Base-by-base conservation (phyloP, 2,797 vertebrate genomes). In the Sebastes umbrosus region DNA sequence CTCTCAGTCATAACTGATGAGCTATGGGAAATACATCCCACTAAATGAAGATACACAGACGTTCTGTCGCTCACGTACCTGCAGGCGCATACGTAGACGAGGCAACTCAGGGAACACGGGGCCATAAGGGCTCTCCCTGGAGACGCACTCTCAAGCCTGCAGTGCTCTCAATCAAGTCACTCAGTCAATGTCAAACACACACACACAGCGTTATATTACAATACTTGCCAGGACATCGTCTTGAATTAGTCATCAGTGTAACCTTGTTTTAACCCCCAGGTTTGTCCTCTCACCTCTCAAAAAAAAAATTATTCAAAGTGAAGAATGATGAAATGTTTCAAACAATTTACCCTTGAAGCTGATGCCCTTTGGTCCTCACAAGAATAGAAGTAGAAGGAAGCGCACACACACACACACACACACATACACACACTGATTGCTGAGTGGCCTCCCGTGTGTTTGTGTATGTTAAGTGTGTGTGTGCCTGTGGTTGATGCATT, bases 1-100 rank as follows among this genome's bases (percentile, higher is more conserved):
- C 71, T 74, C 74, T 86, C 70, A 85, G 83, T 91, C 83, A 87
- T 91, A 88, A 89, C 88, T 80, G 84, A 88, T 90, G 84, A 83
- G 84, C 81, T 82, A 80, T 85, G 88, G 83, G 86, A 88, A 89
- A 87, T 73, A 75, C 71, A 77, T 82, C 50, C 79, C 73, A 73
- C 78, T 75, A 32, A 87, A 91, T 90, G 83, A 92, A 90, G 84
- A 88, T 31, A 75, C 87, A 84, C 82, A 78, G 79, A 83, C 79
- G 8, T 31, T 55, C 32, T 66, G 65, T 27, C 25, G 12, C 70
- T 75, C 62, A 50, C 16, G 46, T 75, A 55, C 54, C 64, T 69
- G 11, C 12, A 13, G 25, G 18, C 66, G 22, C 78, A 59, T 54
- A 59, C 8, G 12, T 73, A 22, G 34, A 82, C 9, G 62, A 75